These are phyloP conservation scores for Fratercula arctica DNA, from an alignment of 2,797 vertebrate species.

Conservation along the genomic window DNA sequence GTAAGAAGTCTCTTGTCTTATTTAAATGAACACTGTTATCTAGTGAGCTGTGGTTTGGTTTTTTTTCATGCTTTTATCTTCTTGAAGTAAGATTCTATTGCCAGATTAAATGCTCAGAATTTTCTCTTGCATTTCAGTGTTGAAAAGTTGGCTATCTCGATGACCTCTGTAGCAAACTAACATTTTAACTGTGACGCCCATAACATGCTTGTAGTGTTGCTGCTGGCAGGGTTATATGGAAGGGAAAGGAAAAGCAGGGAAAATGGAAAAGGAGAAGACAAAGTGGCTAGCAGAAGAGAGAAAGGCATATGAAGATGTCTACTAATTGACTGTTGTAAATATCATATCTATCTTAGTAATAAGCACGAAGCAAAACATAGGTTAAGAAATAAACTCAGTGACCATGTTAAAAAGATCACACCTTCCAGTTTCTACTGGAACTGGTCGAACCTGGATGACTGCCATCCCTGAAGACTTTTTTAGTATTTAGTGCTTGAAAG, in stretches of 20 bases:
- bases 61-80: not conserved
- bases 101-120: not conserved
- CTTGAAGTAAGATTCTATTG: not conserved
- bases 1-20: constrained; percentile 75
- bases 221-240: not conserved
- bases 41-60: not conserved
- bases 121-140: not conserved
- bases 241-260: not conserved
- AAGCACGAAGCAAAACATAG: not conserved
- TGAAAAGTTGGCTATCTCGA: not conserved
- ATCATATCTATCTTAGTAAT: not conserved
- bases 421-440: not conserved
- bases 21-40: not conserved
- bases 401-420: not conserved
- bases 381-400: not conserved
- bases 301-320: not conserved
- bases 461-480: not conserved
- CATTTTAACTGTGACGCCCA: not conserved
- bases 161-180: not conserved
- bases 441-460: not conserved
- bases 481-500: not conserved
- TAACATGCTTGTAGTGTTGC: not conserved
- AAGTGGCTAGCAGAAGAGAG: not conserved
- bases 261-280: not conserved
- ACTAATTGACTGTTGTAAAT: not conserved